Evolutionary conservation across 2,113 vertebrate species (phyloP), one percentile per base, ranked within the genome.

Genomic region (Phylloscopus whistleri): DNA sequence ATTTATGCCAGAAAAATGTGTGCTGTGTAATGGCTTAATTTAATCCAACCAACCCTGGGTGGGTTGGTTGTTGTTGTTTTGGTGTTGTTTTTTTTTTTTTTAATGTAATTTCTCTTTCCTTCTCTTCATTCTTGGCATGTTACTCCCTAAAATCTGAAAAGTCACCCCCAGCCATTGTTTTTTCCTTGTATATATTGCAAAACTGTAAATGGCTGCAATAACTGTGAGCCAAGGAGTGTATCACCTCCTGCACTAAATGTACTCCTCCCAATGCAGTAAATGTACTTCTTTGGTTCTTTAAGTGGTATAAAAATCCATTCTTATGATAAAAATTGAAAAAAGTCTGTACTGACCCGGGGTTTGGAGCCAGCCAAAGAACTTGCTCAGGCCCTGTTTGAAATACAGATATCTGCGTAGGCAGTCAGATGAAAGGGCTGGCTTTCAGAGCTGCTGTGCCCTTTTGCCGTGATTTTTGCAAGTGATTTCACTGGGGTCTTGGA

Each of bases 301-400:
- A 74, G 22, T 51, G 16, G 5, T 53, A 49, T 37, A 69, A 89
- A 90, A 77, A 80, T 62, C 23, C 7, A 31, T 22, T 58, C 19
- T n/a, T 66, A 35, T 0, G 13, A 51, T 64, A 55, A 69, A 72
- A 64, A 39, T 16, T 6, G 41, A 1, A 0, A 53, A 74, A 72
- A 35, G 12, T 15, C 21, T 43, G 18, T 9, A 2, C 37, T 66
- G 56, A 11, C 13, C 15, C 0, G 0, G 37, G 21, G 6, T 43
- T 69, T 67, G 56, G 52, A 84, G 52, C 24, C n/a, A 66, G n/a
- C n/a, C 62, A 52, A 17, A 44, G 48, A 37, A 19, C 16, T 58
- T 3, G 3, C 14, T 53, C 28, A 13, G 64, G n/a, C 62, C 37
- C 20, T 8, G 14, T 75, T 30, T 72, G 74, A 44, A 58, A 37